Evolutionary conservation across 2,113 vertebrate species (phyloP), one percentile per base, ranked within the genome.

Genomic region (Myotis brandtii): DNA sequence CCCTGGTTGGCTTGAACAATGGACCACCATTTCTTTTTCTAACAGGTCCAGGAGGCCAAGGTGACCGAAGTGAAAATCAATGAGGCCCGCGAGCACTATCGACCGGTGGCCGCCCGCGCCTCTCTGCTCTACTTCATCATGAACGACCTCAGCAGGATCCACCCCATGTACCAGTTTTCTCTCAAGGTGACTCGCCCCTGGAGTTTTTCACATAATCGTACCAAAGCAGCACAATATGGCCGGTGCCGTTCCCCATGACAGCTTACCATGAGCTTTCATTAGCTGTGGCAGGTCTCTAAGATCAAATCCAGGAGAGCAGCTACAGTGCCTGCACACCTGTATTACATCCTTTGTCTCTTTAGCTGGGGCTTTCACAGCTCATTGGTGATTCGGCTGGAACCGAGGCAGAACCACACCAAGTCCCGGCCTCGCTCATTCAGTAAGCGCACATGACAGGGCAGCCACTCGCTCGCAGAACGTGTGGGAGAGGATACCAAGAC

Each of bases 151-250:
- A 99, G 98, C 95, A 98, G 98, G 98, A 99, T 99, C 97, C 99
- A 99, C 85, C 99, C 99, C 54, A 99, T 99, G 99, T 99, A 99
- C 98, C 99, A 99, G 98, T 99, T 99, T 98, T 99, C 99, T 64
- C 98, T 99, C 94, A 99, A 99, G 99, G 99, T 99, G 97, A 69
- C 40, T 70, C 32, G 25, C 14, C 32, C 48, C 48, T 27, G 6
- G 11, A 43, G 12, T 6, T 50, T 32, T 70, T 25, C n/a, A 6
- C 43, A 5, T 21, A 21, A 52, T 40, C 64, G 10, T 66, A 32
- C 27, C n/a, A 40, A 54, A 59, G 23, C 20, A 27, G 18, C 20
- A 1, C 9, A 16, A 10, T 5, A 23, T 2, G 2, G 23, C 72
- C n/a, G 20, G 0, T 1, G 20, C 16, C 7, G 13, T 10, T 37